Evolutionary conservation across 2,888 invertebrate species (phyloP), one percentile per base, ranked within the genome.

Genomic region (Thymelicus sylvestris): DNA sequence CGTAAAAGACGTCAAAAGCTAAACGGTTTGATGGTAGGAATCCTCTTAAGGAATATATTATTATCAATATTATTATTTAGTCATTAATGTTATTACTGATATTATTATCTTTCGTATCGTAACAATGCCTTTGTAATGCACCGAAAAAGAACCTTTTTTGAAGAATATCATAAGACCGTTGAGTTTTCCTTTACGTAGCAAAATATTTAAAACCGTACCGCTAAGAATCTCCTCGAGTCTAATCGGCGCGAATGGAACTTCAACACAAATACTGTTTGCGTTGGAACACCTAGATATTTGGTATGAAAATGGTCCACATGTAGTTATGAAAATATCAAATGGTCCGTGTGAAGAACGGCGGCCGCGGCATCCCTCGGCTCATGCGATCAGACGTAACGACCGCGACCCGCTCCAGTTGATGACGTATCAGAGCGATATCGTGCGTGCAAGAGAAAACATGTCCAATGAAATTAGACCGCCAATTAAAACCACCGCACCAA

Each of bases 341-440:
- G 15, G n/a, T 38, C 41, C 38, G 55, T 64, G 55, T 50, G 62
- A 55, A 69, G 47, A 63, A 47, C 47, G 41, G 6, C 65, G 66
- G 60, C 47, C 24, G 6, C 65, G 66, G 60, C 67, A 61, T 76
- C 77, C 66, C 55, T 78, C 63, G 38, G 31, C 57, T 62, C 75
- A 72, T 74, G 77, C 76, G 78, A 79, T 81, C 71, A 74, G 74
- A 77, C 76, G 78, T 74, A 73, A 80, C 81, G 75, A 74, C 66
- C 31, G 64, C 73, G 66, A 71, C 62, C 66, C 79, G 82, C 78
- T 83, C 83, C 77, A 83, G 76, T 82, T 82, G 73, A 77, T 78
- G 79, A 81, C 74, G 79, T 80, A 80, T 80, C 73, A 78, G 60
- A 82, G 78, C 81, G 76, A 73, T 80, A 80, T 79, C 78, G 74